These are phyloP conservation scores for Ligdia adustata DNA, from an alignment of 2,888 invertebrate genomes.

Conservation along the genomic window DNA sequence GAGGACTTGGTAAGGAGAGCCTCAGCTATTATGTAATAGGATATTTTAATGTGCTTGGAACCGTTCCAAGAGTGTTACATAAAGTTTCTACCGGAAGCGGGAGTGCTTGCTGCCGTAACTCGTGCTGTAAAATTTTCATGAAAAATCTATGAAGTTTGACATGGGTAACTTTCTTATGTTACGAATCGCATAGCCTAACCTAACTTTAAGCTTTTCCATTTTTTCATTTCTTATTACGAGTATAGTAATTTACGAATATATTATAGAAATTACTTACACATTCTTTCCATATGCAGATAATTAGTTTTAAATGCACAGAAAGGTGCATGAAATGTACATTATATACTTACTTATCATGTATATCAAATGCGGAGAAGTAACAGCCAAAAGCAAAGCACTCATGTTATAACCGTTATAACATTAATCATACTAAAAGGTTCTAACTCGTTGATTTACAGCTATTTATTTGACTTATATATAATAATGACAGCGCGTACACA, in stretches of 20 bases:
- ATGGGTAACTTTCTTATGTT: neutral
- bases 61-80: slow-evolving; percentile 59
- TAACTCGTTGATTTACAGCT: neutral
- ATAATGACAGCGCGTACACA: too few species aligned
- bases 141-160: slow-evolving; percentile 6
- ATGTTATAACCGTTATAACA: neutral
- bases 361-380: too few species aligned
- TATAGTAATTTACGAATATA: too few species aligned
- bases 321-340: too few species aligned
- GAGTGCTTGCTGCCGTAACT: slow-evolving; percentile 32
- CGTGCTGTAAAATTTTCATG: slow-evolving; percentile 10
- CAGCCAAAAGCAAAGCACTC: neutral
- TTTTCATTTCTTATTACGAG: too few species aligned
- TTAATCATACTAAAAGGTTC: slow-evolving; percentile 18
- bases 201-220: too few species aligned
- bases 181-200: too few species aligned
- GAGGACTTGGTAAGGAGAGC: slow-evolving; percentile 72
- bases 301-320: too few species aligned
- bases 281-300: too few species aligned
- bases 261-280: too few species aligned
- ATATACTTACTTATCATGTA: too few species aligned
- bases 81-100: slow-evolving; percentile 50
- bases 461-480: too few species aligned
- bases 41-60: slow-evolving; percentile 58
- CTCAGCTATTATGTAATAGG: slow-evolving; percentile 47